Percentiles rank a stretch among this genome's conserved stretches.
phyloP scores from a whole-genome alignment of 2,797 vertebrate species.

The Sitta carolinensis region DNA sequence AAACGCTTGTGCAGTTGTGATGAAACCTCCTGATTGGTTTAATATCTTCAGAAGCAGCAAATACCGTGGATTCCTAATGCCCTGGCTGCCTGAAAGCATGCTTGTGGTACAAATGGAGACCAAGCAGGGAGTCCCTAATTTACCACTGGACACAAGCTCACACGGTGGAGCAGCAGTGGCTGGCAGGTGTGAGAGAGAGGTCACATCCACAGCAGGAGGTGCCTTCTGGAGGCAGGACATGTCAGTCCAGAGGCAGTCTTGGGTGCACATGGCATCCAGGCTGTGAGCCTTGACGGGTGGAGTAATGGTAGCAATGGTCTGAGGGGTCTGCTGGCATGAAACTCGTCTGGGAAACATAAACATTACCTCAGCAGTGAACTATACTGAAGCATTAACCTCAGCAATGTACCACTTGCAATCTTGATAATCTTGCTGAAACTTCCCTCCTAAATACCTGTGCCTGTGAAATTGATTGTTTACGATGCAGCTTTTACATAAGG shows the following conservation, averaged over 20 bases:
- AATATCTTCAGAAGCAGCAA: background rate
- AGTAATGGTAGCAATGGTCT: background rate
- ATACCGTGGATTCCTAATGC: background rate
- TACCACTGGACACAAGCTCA: background rate
- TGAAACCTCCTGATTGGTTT: background rate
- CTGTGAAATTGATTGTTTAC: background rate
- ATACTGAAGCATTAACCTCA: background rate
- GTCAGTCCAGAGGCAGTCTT: background rate
- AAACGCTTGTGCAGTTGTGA: background rate
- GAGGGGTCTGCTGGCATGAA: background rate
- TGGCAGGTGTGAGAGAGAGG: background rate
- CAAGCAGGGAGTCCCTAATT: background rate
- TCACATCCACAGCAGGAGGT: background rate
- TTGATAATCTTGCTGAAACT: background rate
- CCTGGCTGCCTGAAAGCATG: background rate
- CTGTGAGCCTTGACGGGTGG: fast-evolving
- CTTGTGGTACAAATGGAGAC: background rate
- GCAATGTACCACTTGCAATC: background rate
- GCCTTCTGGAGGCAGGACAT: background rate
- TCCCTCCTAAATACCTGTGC: background rate
- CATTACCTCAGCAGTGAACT: background rate
- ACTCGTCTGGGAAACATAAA: background rate
- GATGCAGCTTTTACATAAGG: background rate
- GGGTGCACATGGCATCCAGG: background rate
- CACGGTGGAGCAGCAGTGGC: fast-evolving